Evolutionary conservation across 2,888 invertebrate genomes (phyloP), one percentile per base, ranked within the genome.

Genomic region (Pardosa pseudoannulata): DNA sequence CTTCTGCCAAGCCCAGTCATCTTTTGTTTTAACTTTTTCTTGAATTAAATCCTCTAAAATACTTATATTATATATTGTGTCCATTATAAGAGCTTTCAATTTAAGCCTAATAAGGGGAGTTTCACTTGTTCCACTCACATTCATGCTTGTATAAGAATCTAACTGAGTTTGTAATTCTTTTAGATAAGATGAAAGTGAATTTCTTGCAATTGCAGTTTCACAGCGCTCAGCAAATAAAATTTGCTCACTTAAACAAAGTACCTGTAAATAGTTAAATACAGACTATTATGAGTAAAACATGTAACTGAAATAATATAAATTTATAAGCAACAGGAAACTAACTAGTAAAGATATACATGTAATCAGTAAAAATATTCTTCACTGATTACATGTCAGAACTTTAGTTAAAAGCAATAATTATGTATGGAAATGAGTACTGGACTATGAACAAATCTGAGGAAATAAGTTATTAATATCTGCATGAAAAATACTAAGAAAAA

Each of bases 1-100:
- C 91, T 96, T 96, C 91, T 96, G 96, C 99, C 99, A 99, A 71
- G 94, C 93, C 99, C 99, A 99, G 91, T 97, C 95, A 23, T 92
- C 93, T 13, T 93, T 91, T 88, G 94, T 94, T 36, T 93, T 94
- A 0, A 95, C 94, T 88, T 94, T 93, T 9, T 90, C 90, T 68
- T 93, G 93, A 86, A 96, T 93, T 75, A 99, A 93, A 89, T 94
- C 93, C 90, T 95, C 95, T 50, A 98, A 94, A 29, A 98, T 94
- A 81, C 94, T 94, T 88, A 96, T 94, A 91, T 97, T 96, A 93
- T 98, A 97, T 88, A 98, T 97, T 23, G 97, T 95, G 91, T 99
- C 99, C 90, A 99, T 93, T 90, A 99, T 94, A 74, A 99, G 93
- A 11, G 97, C 95, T 91, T 98, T 97, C 88, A 98, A 93, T 92